These are phyloP conservation scores for Mus caroli DNA, from an alignment of 2,797 vertebrate genomes.

Conservation along the genomic window DNA sequence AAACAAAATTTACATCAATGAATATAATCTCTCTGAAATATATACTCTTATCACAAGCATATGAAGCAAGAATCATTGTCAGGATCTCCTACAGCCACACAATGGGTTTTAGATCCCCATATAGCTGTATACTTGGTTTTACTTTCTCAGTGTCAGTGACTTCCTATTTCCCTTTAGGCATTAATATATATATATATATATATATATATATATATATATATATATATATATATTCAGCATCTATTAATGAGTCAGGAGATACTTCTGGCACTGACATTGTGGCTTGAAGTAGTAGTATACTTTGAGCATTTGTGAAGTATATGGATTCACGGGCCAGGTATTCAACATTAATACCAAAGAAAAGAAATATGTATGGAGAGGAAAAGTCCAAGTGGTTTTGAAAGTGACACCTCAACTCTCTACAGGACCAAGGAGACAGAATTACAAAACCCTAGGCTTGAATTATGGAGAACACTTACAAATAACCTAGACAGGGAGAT, in stretches of 20 bases:
- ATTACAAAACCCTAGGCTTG: neutral
- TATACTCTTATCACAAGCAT: neutral
- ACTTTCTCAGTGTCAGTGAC: neutral
- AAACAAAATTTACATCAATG: neutral
- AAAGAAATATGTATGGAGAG: neutral
- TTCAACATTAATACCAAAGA: neutral
- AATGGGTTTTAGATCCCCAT: neutral
- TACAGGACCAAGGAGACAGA: neutral
- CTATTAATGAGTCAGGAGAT: neutral
- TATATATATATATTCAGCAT: constrained; percentile 24
- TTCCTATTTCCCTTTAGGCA: constrained; percentile 5
- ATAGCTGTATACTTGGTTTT: constrained; percentile 10
- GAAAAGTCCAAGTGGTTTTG: neutral
- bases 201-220: too few species aligned
- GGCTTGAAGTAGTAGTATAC: neutral
- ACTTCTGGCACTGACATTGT: neutral
- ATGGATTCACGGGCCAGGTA: neutral
- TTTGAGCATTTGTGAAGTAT: neutral
- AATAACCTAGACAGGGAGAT: neutral
- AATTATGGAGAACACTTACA: neutral
- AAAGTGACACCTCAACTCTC: neutral
- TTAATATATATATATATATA: too few species aligned
- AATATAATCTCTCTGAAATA: neutral
- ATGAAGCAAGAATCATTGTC: neutral
- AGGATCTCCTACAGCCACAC: neutral